Evolutionary conservation across 2,113 vertebrate genomes (phyloP).

Genomic region (Coptodon bakossiorum): DNA sequence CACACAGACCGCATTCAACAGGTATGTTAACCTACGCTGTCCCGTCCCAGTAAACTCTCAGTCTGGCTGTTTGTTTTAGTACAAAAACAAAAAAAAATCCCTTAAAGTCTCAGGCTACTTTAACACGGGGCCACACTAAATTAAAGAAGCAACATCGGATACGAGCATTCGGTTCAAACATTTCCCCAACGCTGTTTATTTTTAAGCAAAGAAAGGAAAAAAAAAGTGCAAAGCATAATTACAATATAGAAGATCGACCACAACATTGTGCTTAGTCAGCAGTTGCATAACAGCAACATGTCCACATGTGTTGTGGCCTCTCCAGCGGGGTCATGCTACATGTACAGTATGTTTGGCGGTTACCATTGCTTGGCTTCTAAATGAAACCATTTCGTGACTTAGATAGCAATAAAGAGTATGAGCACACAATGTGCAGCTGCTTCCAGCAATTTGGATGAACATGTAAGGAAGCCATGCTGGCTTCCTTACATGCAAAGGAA

Average conservation of each 20-base stretch:
- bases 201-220: not conserved
- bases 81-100: not conserved
- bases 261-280: not conserved
- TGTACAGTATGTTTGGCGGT: not conserved
- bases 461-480: not conserved
- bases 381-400: slow-evolving; percentile 3
- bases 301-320: not conserved
- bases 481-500: not conserved
- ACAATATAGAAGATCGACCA: not conserved
- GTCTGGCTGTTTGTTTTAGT: not conserved
- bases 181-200: not conserved
- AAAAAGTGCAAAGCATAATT: not conserved
- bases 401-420: slow-evolving; percentile 5
- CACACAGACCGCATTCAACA: slow-evolving; percentile 16
- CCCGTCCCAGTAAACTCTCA: not conserved
- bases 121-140: not conserved
- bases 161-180: not conserved
- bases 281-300: not conserved
- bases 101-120: not conserved
- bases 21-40: slow-evolving; percentile 16
- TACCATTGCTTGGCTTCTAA: not conserved
- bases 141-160: not conserved
- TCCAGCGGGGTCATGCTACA: not conserved
- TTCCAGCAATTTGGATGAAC: slow-evolving; percentile 14
- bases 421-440: slow-evolving; percentile 2